Percentiles rank a stretch among this genome's conserved stretches.
Evolutionary conservation across 37 sponge, comb jelly and placozoan species (phyloP).

Genomic region (Geodia barretti): DNA sequence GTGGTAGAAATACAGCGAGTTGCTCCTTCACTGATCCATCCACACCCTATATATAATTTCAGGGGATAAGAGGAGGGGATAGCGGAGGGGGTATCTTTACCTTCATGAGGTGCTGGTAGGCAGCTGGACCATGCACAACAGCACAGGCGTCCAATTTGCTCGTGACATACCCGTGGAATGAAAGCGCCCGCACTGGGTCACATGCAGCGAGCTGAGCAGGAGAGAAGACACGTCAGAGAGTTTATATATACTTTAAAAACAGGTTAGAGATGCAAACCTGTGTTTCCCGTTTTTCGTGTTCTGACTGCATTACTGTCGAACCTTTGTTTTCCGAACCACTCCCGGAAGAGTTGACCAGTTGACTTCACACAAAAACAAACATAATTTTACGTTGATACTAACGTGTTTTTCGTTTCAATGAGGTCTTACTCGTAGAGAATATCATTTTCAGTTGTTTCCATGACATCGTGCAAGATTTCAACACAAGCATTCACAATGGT

Average conservation of each 20-base stretch:
- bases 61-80: too few relatives aligned
- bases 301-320: conserved; percentile 4
- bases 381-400: not conserved
- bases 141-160: conserved; percentile 52
- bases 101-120: conserved; percentile 30
- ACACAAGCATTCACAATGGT: conserved; percentile 69
- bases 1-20: conserved; percentile 36
- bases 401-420: not conserved
- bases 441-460: conserved; percentile 45
- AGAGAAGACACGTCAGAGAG: not conserved
- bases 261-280: not conserved
- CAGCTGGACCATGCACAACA: conserved; percentile 13
- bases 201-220: conserved; percentile 33
- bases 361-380: conserved; percentile 1
- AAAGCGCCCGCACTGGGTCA: conserved; percentile 53
- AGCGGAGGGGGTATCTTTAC: too few relatives aligned
- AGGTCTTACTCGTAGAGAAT: conserved; percentile 51
- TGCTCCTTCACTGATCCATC: conserved; percentile 39
- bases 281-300: conserved; percentile 19
- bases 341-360: not conserved
- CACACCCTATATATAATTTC: conserved; percentile 8
- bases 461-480: conserved; percentile 77
- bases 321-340: not conserved
- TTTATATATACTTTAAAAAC: not conserved
- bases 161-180: conserved; percentile 44